Conservation (phyloP, 2,797 vertebrate genomes). For the Serranus cabrilla region DNA sequence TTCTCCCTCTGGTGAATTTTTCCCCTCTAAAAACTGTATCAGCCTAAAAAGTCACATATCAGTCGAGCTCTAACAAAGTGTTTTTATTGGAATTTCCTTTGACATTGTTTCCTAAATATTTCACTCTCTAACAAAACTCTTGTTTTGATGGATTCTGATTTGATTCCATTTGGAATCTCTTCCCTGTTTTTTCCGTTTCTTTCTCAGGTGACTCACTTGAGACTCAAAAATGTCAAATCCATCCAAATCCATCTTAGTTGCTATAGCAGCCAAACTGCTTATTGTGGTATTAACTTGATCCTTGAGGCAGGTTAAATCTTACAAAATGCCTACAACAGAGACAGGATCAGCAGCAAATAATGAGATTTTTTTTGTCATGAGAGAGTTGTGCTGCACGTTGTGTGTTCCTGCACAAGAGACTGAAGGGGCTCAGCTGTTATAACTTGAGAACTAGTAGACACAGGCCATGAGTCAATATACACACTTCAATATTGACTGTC, state of each 20-base stretch:
- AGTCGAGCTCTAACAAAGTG: not conserved
- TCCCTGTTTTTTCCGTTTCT: conserved; percentile 20
- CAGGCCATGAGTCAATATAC: conserved; percentile 21
- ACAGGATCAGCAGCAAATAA: conserved; percentile 55
- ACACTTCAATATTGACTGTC: conserved; percentile 39
- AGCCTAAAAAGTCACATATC: no score
- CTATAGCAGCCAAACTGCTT: conserved; percentile 56
- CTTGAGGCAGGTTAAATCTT: conserved; percentile 48
- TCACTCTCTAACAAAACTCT: conserved; percentile 5
- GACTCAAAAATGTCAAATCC: conserved; percentile 70
- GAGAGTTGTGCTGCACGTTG: conserved; percentile 21
- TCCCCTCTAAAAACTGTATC: no score
- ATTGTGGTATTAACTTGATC: conserved; percentile 58
- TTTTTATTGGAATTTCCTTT: not conserved
- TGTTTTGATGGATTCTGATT: not conserved
- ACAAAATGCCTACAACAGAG: conserved; percentile 48
- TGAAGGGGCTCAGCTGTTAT: not conserved
- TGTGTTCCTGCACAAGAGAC: conserved; percentile 22
- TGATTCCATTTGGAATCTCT: not conserved
- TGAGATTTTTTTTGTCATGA: conserved; percentile 35
- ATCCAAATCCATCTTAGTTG: conserved; percentile 66
- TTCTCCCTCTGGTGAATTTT: no score
- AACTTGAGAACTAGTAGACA: not conserved
- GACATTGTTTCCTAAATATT: not conserved
- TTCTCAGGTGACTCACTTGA: conserved; percentile 41